Evolutionary conservation across 2,113 vertebrate species (phyloP).

Genomic region (Phycodurus eques): DNA sequence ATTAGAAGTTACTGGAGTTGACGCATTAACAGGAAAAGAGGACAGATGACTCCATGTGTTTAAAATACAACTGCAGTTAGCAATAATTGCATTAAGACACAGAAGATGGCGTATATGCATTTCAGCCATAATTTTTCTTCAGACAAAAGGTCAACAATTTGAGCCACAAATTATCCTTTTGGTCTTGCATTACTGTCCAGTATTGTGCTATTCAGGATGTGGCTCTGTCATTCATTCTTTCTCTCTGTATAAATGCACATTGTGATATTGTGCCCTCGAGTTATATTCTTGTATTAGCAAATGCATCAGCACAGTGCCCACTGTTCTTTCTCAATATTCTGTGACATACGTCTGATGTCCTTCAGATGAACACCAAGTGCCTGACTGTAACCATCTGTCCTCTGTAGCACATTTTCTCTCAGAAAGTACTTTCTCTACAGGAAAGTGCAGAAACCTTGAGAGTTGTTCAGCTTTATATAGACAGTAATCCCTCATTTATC

Average conservation of each 20-base stretch:
- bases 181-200: conserved; percentile 31
- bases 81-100: background rate
- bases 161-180: conserved; percentile 30
- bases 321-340: conserved; percentile 51
- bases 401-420: background rate
- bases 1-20: conserved; percentile 49
- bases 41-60: conserved; percentile 45
- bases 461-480: conserved; percentile 17
- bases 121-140: background rate
- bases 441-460: background rate
- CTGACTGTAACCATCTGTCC: conserved; percentile 34
- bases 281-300: conserved; percentile 37
- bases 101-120: background rate
- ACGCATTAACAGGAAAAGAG: conserved; percentile 35
- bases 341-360: conserved; percentile 46
- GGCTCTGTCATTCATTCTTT: conserved; percentile 47
- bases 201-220: conserved; percentile 27
- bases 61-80: conserved; percentile 31
- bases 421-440: background rate
- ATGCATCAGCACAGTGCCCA: conserved; percentile 54
- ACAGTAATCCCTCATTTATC: no score
- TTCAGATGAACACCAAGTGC: conserved; percentile 50
- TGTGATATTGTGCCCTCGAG: conserved; percentile 54
- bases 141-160: conserved; percentile 14
- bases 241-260: conserved; percentile 52